Evolutionary conservation across 2,797 vertebrate genomes (phyloP), one percentile per base, ranked within the genome.

Genomic region (Hippoglossus hippoglossus): DNA sequence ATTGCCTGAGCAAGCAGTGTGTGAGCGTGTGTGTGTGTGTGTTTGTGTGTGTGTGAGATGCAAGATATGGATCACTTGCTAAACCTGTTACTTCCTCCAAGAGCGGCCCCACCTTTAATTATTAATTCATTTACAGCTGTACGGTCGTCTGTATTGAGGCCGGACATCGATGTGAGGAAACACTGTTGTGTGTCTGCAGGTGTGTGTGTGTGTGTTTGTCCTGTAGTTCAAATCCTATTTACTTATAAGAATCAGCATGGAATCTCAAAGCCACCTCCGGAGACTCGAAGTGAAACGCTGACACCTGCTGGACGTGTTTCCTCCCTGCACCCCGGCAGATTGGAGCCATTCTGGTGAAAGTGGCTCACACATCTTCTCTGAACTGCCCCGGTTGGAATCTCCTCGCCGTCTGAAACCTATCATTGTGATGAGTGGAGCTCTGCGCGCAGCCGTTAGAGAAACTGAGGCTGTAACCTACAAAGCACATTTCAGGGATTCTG

Each of bases 271-370:
- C 68, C 77, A 28, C 26, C 26, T 28, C 26, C 26, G 26, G 26
- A 28, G 26, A 28, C 26, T 28, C 6, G 7, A 6, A 28, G 69
- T 26, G 73, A 71, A 82, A 79, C 7, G 51, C 82, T 88, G 87
- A 12, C 86, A 82, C 50, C 90, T 92, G 79, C 73, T 89, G 90
- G 85, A 69, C 21, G 1, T 0, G 7, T 10, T 6, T 7, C 28
- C 28, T 28, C 28, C 6, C 28, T 28, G 28, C 28, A 28, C 28
- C 28, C 28, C 4, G 26, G 26, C 26, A 28, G 28, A 75, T 70
- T 54, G 63, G 31, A 63, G 57, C 53, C 59, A 64, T 79, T 72
- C 62, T 34, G 55, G 41, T 16, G 12, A 58, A 75, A 67, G 63
- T 50, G 2, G 49, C 74, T 71, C 61, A 76, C 59, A 70, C 52